These are phyloP conservation scores for Lithobates pipiens DNA, from an alignment of 2,797 vertebrate genomes.

Conservation along the genomic window DNA sequence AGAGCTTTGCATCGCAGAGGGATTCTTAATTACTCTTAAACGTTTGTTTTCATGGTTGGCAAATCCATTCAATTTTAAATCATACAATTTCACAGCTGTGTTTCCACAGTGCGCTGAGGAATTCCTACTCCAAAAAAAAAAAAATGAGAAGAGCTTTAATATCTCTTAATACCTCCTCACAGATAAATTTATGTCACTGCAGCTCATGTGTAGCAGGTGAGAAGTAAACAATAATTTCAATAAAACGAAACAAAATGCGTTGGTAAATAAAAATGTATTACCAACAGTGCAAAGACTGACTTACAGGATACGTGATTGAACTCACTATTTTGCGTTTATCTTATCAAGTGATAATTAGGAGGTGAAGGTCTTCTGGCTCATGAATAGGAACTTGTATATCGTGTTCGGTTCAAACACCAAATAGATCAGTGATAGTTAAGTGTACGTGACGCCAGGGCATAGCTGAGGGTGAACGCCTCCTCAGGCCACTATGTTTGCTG, in stretches of 20 bases:
- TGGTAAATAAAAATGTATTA: neutral
- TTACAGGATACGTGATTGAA: no score
- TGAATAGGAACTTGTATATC: neutral
- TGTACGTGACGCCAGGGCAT: no score
- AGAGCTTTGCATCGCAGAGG: constrained; percentile 69
- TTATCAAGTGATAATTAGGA: neutral
- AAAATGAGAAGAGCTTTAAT: constrained; percentile 30
- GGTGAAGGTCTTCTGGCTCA: neutral
- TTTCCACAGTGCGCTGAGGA: constrained; percentile 46
- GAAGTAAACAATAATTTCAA: constrained; percentile 40
- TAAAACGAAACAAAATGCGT: neutral
- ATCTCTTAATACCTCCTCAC: constrained; percentile 28
- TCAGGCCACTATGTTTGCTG: no score
- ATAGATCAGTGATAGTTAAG: no score
- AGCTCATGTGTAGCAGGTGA: constrained; percentile 19
- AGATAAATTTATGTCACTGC: constrained; percentile 45
- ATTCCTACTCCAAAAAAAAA: constrained; percentile 31
- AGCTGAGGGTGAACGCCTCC: no score
- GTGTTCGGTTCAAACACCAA: no score
- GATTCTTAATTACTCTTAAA: constrained; percentile 71
- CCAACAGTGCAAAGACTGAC: no score
- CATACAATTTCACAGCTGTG: constrained; percentile 59
- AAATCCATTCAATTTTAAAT: constrained; percentile 69
- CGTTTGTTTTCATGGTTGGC: constrained; percentile 66
- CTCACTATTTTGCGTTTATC: neutral